Evolutionary conservation across 2,797 vertebrate genomes (phyloP), one percentile per base, ranked within the genome.

Genomic region (Poecile montanus): DNA sequence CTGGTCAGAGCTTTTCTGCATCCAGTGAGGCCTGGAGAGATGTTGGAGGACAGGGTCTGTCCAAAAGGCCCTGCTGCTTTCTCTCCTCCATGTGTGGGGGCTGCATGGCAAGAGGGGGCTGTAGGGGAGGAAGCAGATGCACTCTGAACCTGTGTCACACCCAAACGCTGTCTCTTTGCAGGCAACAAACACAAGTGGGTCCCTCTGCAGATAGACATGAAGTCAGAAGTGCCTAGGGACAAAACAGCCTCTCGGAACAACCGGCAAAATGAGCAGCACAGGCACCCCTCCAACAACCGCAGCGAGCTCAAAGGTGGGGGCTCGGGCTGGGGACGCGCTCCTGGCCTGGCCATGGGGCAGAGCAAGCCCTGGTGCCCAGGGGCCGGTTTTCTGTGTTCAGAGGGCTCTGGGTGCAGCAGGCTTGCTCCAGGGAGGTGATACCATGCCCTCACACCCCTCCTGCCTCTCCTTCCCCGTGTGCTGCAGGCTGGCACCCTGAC

Each of bases 171-270:
- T 96, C 91, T 91, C 95, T 96, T 95, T 91, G 50, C 97, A 98
- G 99, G 99, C 92, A 99, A 98, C 98, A 99, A 99, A 97, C 99
- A 99, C 96, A 99, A 99, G 97, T 99, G 99, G 99, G 99, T 99
- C 96, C 99, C 99, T 22, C 98, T 99, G 92, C 99, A 99, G 98
- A 99, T 99, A 74, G 99, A 99, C 94, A 98, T 99, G 98, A 99
- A 99, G 97, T 98, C 99, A 2, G 99, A 99, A 85, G 99, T 98
- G 75, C 98, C 99, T 40, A 98, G 99, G 70, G 99, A 99, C 95
- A 99, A 99, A 89, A 98, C 99, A 0, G 99, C 98, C 47, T 99
- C 99, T 36, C 98, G 99, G 94, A 99, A 99, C 97, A 98, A 99
- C 98, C 98, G 99, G 36, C 99, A 99, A 29, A 99, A 99, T 3